phyloP scores from a whole-genome alignment of 2,888 invertebrate species.

The Clostera curtula region DNA sequence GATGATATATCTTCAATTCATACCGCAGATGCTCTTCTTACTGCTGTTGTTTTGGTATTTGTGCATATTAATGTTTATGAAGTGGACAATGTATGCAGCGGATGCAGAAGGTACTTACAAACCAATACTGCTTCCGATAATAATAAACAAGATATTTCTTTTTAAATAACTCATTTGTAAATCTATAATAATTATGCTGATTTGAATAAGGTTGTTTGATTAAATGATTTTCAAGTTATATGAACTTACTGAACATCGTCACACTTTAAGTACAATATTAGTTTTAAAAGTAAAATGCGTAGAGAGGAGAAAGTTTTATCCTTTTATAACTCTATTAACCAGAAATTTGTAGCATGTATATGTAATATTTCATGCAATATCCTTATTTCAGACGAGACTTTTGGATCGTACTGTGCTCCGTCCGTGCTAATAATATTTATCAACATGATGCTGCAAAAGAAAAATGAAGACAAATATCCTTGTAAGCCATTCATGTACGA shows the following conservation, averaged over 20 bases:
- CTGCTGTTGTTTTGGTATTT: conserved; percentile 80
- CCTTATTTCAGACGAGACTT: conserved; percentile 48
- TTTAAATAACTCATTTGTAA: too few relatives aligned
- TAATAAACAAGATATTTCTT: background rate
- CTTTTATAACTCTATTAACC: too few relatives aligned
- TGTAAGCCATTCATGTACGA: conserved; percentile 77
- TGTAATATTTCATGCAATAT: too few relatives aligned
- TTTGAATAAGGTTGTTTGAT: too few relatives aligned
- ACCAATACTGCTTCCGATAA: background rate
- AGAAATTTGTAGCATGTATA: too few relatives aligned
- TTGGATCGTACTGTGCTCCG: conserved; percentile 79
- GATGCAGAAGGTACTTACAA: conserved; percentile 37
- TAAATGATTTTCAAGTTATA: too few relatives aligned
- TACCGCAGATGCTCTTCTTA: conserved; percentile 82
- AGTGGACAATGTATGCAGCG: conserved; percentile 78
- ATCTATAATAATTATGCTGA: too few relatives aligned
- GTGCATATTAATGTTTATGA: conserved; percentile 79
- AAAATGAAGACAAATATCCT: conserved; percentile 43
- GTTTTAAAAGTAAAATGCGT: too few relatives aligned
- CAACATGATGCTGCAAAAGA: conserved; percentile 84
- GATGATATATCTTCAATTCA: conserved; percentile 77
- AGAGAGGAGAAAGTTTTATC: too few relatives aligned
- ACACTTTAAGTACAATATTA: too few relatives aligned
- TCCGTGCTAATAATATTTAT: conserved; percentile 87
- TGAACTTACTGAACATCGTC: too few relatives aligned